A percentile compares a stretch with the other conserved stretches of the same genome.
Evolutionary conservation across 2,113 vertebrate species (phyloP).

Genomic region (Irena cyanogastra): DNA sequence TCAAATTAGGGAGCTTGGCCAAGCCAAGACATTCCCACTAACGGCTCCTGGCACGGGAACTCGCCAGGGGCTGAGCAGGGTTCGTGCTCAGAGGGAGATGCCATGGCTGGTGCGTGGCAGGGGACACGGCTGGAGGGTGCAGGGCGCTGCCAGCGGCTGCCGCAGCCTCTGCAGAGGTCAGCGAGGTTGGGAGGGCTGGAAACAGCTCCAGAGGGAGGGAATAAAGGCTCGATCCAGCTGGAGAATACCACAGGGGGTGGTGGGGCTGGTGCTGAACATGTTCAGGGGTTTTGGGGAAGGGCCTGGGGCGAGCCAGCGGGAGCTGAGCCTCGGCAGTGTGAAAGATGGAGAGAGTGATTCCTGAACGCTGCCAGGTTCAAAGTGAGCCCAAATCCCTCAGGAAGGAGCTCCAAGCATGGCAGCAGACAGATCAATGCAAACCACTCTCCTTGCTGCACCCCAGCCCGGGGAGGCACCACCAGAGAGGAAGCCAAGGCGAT

Average conservation of each 20-base stretch:
- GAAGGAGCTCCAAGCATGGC: background rate
- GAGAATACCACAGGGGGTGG: background rate
- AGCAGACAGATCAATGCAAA: background rate
- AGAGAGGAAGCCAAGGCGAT: background rate
- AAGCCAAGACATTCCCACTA: conserved; percentile 23
- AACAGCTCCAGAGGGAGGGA: background rate
- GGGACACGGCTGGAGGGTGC: background rate
- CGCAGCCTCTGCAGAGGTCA: background rate
- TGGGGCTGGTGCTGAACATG: fast-evolving
- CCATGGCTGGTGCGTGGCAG: background rate
- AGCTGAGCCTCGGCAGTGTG: background rate
- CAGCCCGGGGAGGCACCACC: background rate
- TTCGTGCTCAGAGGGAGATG: background rate
- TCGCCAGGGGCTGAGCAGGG: background rate
- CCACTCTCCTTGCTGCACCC: background rate
- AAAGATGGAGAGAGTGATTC: background rate
- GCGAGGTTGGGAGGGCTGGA: background rate
- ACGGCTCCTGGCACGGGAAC: background rate
- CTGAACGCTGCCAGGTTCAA: background rate
- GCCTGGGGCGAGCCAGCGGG: background rate
- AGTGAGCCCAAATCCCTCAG: background rate
- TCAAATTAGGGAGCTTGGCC: background rate
- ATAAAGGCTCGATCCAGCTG: background rate
- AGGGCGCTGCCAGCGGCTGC: background rate
- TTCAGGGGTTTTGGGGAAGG: background rate